phyloP scores from a whole-genome alignment of 92 coral and sea anemone genomes.

The Meandrina meandrites region DNA sequence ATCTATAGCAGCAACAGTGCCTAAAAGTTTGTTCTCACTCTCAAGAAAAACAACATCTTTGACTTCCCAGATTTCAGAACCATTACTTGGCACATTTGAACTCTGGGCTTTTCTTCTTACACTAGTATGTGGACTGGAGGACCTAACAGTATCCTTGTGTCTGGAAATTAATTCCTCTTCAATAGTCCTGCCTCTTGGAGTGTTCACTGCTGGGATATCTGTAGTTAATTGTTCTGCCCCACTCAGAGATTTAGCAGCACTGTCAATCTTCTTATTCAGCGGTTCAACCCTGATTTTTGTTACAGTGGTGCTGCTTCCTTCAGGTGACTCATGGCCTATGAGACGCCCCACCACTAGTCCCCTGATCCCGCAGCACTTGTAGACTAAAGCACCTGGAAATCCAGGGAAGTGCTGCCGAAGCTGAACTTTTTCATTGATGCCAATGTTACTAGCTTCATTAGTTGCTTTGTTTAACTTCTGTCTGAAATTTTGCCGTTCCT shows the following conservation, averaged over 20 bases:
- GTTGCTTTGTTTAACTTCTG: conserved; percentile 80
- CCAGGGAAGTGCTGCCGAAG: conserved; percentile 84
- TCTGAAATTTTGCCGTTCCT: conserved; percentile 85
- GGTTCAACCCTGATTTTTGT: conserved; percentile 81
- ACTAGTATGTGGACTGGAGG: conserved; percentile 71
- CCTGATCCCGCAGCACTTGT: conserved; percentile 66
- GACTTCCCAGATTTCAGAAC: conserved; percentile 80
- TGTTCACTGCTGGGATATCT: conserved; percentile 14
- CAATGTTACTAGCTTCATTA: conserved; percentile 63
- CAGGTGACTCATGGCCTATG: conserved; percentile 74
- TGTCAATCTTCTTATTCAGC: conserved; percentile 20
- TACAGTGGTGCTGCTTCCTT: conserved; percentile 54
- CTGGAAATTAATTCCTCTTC: conserved; percentile 34
- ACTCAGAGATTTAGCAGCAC: not conserved
- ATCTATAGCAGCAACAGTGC: conserved; percentile 85
- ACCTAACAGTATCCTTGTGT: conserved; percentile 42
- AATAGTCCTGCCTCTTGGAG: conserved; percentile 16
- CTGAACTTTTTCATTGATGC: conserved; percentile 80
- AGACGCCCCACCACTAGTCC: conserved; percentile 85
- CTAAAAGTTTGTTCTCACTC: conserved; percentile 83
- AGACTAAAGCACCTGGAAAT: conserved; percentile 90
- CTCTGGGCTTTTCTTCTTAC: conserved; percentile 47
- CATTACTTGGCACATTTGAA: conserved; percentile 32
- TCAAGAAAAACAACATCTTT: conserved; percentile 84
- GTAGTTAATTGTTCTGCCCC: not conserved